These are phyloP conservation scores for Drosophila lutescens DNA, from an alignment of 2,888 invertebrate species.

Conservation along the genomic window DNA sequence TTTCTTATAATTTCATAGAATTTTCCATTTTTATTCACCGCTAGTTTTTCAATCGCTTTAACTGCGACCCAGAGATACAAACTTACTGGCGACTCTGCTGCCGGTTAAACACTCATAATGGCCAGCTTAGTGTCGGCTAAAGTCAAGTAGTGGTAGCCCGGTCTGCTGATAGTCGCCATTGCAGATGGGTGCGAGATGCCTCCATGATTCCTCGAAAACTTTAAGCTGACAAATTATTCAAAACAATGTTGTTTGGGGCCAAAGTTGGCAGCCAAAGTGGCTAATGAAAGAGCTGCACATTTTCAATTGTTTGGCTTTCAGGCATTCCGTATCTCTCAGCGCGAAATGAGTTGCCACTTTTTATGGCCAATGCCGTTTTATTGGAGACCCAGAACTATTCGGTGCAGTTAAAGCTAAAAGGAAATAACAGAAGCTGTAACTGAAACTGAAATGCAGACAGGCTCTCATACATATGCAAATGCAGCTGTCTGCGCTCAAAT, in stretches of 20 bases:
- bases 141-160: slow-evolving; percentile 13
- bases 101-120: slow-evolving; percentile 34
- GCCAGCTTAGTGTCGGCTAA: slow-evolving; percentile 58
- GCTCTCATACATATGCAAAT: slow-evolving; percentile 64
- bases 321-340: slow-evolving; percentile 31
- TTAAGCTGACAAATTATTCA: slow-evolving; percentile 63
- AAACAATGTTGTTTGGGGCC: slow-evolving; percentile 63
- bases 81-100: slow-evolving; percentile 18
- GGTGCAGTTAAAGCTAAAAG: slow-evolving; percentile 55
- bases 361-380: slow-evolving; percentile 75
- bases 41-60: not conserved
- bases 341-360: slow-evolving; percentile 51
- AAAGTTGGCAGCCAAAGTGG: slow-evolving; percentile 60
- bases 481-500: slow-evolving; percentile 35
- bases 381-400: slow-evolving; percentile 60
- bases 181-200: slow-evolving; percentile 15
- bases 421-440: slow-evolving; percentile 41
- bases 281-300: slow-evolving; percentile 55
- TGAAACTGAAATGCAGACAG: slow-evolving; percentile 42
- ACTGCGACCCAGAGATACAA: slow-evolving; percentile 11
- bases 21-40: not conserved
- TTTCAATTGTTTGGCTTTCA: slow-evolving; percentile 41
- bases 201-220: slow-evolving; percentile 18
- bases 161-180: slow-evolving; percentile 21
- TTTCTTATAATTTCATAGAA: not conserved